A percentile compares a stretch with the other conserved stretches of the same genome.
Conservation (phyloP, 2,797 vertebrate genomes). For the Platyrinchus mystaceus region DNA sequence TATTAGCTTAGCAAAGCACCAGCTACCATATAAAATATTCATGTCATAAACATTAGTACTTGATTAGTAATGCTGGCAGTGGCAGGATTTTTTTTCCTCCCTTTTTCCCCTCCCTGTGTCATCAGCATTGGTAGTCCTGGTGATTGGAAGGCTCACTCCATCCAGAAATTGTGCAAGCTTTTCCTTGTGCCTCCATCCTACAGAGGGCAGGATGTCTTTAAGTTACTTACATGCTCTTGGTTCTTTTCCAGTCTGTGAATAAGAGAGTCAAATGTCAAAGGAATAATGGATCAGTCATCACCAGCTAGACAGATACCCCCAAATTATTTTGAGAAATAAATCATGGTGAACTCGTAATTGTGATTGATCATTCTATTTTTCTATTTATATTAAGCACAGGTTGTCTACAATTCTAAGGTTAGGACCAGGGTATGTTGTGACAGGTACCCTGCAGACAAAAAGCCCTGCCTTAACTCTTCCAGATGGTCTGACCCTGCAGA, state of each 20-base stretch:
- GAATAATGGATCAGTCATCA: background rate
- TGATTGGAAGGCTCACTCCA: background rate
- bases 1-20: background rate
- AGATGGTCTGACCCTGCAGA: background rate
- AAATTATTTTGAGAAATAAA: background rate
- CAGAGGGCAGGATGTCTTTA: rapidly evolving
- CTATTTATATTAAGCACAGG: background rate
- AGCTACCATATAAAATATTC: background rate
- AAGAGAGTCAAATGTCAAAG: background rate
- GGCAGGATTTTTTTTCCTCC: background rate
- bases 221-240: rapidly evolving
- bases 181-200: background rate
- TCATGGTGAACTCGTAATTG: background rate
- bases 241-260: background rate
- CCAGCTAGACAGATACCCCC: background rate
- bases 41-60: background rate
- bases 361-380: background rate
- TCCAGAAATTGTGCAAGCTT: background rate
- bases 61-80: background rate
- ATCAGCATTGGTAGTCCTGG: background rate
- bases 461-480: background rate
- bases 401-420: background rate
- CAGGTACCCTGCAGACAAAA: background rate
- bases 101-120: rapidly evolving
- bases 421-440: background rate